phyloP scores from a whole-genome alignment of 2,113 vertebrate species.

The Pomatorhinus ruficollis region DNA sequence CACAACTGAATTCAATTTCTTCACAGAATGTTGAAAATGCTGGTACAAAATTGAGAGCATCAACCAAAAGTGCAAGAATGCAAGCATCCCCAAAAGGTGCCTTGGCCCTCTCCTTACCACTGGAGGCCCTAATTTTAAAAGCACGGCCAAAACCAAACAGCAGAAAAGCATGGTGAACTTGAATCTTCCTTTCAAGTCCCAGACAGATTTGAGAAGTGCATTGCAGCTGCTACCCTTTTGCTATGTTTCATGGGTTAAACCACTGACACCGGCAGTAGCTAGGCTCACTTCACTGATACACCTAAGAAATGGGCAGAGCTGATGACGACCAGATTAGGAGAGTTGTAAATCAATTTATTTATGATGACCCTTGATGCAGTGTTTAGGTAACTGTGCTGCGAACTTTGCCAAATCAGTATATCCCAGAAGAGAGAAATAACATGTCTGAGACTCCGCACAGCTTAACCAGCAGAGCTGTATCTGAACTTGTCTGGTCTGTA shows the following conservation, averaged over 20 bases:
- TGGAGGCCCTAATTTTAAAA: neutral
- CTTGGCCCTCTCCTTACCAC: neutral
- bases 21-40: neutral
- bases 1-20: neutral
- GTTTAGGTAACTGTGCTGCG: neutral
- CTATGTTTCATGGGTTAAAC: neutral
- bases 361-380: neutral
- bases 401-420: neutral
- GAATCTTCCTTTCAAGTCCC: neutral
- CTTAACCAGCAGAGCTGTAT: neutral
- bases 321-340: neutral
- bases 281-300: neutral
- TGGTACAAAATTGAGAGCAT: neutral
- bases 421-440: neutral
- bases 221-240: neutral
- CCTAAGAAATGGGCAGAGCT: neutral
- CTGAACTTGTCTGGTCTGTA: neutral
- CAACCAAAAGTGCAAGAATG: neutral
- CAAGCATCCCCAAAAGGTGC: neutral
- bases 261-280: neutral
- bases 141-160: neutral
- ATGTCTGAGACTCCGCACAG: neutral
- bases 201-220: neutral
- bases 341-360: neutral
- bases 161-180: neutral